Evolutionary conservation across 2,797 vertebrate genomes (phyloP), one percentile per base, ranked within the genome.

Genomic region (Molossus molossus): DNA sequence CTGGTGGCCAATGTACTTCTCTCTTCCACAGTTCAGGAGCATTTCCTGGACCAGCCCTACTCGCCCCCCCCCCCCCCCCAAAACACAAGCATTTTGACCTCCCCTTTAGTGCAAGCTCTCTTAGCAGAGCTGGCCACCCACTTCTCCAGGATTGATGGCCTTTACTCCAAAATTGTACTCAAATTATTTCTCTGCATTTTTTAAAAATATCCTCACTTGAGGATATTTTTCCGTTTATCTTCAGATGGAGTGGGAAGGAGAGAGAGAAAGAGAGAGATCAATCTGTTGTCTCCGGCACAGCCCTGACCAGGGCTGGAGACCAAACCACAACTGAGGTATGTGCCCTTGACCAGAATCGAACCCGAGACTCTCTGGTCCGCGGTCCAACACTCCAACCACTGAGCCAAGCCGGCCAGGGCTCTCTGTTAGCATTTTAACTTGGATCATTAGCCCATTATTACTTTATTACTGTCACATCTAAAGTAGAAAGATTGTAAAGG

Each of bases 1-100:
- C 94, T 94, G 95, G 95, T 90, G 92, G 87, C 95, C 92, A 85
- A 48, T 50, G 48, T 7, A 8, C 58, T 80, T 80, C 89, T 87
- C 84, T 87, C 76, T 77, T 67, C 85, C 80, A 50, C 64, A 62
- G 85, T 58, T 84, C 37, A 58, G 84, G 90, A 96, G 85, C 50
- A 50, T 48, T 95, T 92, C 90, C 90, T 94, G 90, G 58, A 82
- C 50, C 58, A 70, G 33, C 60, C 14, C 20, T n/a, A 67, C 25
- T 37, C 33, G 14, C 65, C 50, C 29, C 17, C 27, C 17, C 2
- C 3, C 1, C 14, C 33, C 27, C 11, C 37, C 13, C 4, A 21
- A 27, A 53, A 55, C 15, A 23, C 64, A 75, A 27, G 45, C 27
- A 10, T 70, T 87, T 13, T 76, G n/a, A 83, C 33, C 48, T 33